Conservation (phyloP, 2,888 invertebrate genomes). For the Phania funesta region DNA sequence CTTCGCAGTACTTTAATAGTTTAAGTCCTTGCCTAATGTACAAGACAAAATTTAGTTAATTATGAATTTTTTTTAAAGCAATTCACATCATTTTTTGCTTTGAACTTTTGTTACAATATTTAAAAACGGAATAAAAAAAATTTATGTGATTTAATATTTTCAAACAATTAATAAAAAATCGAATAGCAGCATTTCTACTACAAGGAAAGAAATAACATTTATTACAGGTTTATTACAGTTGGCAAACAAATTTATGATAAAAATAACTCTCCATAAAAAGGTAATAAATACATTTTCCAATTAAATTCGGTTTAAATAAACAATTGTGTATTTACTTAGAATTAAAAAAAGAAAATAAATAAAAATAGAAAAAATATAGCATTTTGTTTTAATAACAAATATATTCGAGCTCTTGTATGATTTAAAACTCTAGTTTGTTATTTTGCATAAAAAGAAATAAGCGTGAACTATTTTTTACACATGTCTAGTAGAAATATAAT, state of each 20-base stretch:
- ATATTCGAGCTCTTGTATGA: not conserved
- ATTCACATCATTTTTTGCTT: too few relatives aligned
- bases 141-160: not conserved
- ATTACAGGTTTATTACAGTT: not conserved
- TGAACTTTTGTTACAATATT: too few relatives aligned
- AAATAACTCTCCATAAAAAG: not conserved
- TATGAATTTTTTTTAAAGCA: too few relatives aligned
- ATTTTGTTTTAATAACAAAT: too few relatives aligned
- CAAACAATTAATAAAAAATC: not conserved
- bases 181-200: not conserved
- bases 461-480: conserved; percentile 1
- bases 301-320: conserved; percentile 9
- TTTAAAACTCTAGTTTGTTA: conserved; percentile 2
- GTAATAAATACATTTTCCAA: not conserved
- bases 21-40: too few relatives aligned
- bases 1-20: too few relatives aligned
- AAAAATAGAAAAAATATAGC: not conserved
- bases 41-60: too few relatives aligned
- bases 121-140: too few relatives aligned
- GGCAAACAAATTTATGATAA: not conserved
- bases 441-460: conserved; percentile 15
- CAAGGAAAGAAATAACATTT: not conserved
- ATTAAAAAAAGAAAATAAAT: not conserved
- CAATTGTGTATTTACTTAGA: not conserved
- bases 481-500: not conserved